Base-by-base conservation (phyloP, 2,113 vertebrate species). In the Alligator mississippiensis region DNA sequence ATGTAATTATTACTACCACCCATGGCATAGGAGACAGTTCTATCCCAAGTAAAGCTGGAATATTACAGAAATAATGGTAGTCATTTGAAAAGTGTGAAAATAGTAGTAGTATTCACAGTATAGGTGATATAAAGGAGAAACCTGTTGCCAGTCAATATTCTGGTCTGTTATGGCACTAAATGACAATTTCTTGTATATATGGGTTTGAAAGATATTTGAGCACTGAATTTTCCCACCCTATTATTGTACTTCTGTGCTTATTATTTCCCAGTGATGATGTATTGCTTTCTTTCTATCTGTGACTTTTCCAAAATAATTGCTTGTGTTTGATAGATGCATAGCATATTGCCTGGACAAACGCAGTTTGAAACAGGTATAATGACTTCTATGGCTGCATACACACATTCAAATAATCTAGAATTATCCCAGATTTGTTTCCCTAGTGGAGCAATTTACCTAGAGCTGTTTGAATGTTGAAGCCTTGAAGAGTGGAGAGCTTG, bases 61-160 rank as follows among this genome's bases (percentile, higher is more conserved):
- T 72, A 13, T 38, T 72, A 38, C 70, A 47, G 30, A 72, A 47
- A 30, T 11, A 18, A 47, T 34, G 13, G 6, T 21, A 72, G 21
- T 38, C 34, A 38, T 34, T 38, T 72, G 34, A 72, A 72, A 72
- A 72, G 47, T 47, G 38, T 24, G 12, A 72, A 15, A 19, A 72
- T 21, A 38, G 34, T 38, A 38, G 24, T 24, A 24, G 34, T 19
- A 7, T 77, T 57, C 54, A 27, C 16, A 28, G 25, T n/a, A 58
- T 77, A 57, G 27, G 54, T 62, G 15, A 27, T 72, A 2, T 16
- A 27, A 28, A 75, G 60, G 6, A 34, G 34, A 57, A 66, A 79
- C 15, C 59, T 74, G 4, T 10, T 76, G 4, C 0, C 0, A 57
- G 30, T 19, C 2, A 34, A 12, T n/a, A 1, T 57, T 57, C 34